These are phyloP conservation scores for Diogma glabrata DNA, from an alignment of 2,888 invertebrate genomes.

Conservation along the genomic window DNA sequence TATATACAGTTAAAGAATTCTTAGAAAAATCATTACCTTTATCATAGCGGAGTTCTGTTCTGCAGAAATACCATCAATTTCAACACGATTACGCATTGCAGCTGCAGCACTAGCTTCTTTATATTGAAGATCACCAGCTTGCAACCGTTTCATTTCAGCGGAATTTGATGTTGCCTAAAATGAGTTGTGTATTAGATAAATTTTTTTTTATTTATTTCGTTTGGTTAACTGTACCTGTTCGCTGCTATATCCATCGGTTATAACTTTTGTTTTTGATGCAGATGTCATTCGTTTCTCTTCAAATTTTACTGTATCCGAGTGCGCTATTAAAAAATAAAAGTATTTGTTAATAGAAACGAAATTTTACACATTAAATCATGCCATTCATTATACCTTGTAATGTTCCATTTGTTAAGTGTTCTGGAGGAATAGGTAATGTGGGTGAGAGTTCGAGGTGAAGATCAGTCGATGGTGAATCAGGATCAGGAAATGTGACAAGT, in stretches of 20 bases:
- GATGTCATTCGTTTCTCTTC: slow-evolving; percentile 75
- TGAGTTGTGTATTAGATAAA: no score
- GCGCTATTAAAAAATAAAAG: slow-evolving; percentile 18
- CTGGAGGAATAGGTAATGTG: slow-evolving; percentile 27
- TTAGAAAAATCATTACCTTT: slow-evolving; percentile 48
- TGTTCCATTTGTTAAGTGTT: slow-evolving; percentile 36
- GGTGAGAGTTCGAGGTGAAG: slow-evolving; percentile 34
- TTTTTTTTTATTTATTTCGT: slow-evolving; percentile 31
- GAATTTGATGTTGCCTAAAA: slow-evolving; percentile 46
- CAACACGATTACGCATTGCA: slow-evolving; percentile 64
- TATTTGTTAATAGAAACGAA: slow-evolving; percentile 14
- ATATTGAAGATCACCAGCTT: slow-evolving; percentile 71
- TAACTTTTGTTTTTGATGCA: slow-evolving; percentile 63
- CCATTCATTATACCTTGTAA: slow-evolving; percentile 22
- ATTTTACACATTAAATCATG: no score
- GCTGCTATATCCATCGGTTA: slow-evolving; percentile 71
- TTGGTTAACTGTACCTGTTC: slow-evolving; percentile 43
- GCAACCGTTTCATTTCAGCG: slow-evolving; percentile 60
- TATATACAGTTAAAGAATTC: no score
- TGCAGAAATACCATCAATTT: slow-evolving; percentile 73
- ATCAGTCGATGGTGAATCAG: slow-evolving; percentile 51
- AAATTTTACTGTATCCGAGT: slow-evolving; percentile 60
- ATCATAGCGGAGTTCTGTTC: slow-evolving; percentile 75
- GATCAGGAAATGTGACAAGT: slow-evolving; percentile 70
- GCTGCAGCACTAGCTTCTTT: slow-evolving; percentile 69